Percentiles rank a stretch among this genome's conserved stretches.
These are phyloP conservation scores for Volucella inflata DNA, from an alignment of 2,888 invertebrate genomes.

Conservation along the genomic window DNA sequence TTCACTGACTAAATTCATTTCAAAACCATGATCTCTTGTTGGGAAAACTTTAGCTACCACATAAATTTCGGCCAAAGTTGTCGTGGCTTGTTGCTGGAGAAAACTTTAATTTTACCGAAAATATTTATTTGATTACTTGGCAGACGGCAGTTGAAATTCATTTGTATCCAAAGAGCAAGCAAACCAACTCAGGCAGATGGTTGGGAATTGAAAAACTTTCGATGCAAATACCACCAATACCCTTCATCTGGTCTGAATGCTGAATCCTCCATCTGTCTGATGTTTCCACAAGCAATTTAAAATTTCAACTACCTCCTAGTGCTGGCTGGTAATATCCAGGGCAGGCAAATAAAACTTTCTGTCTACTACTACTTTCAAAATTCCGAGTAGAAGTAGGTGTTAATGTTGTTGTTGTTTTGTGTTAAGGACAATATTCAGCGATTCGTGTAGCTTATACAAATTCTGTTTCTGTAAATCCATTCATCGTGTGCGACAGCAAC, in stretches of 20 bases:
- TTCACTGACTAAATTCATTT: too few species aligned
- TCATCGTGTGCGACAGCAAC: constrained; percentile 51
- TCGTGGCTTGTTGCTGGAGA: neutral
- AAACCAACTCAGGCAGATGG: constrained; percentile 25
- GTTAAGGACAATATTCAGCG: constrained; percentile 43
- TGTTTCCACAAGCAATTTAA: constrained; percentile 26
- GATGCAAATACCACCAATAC: constrained; percentile 41
- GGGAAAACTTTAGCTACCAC: too few species aligned
- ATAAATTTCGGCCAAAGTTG: too few species aligned
- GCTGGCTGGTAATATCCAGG: neutral
- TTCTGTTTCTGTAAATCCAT: constrained; percentile 42
- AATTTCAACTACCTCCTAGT: constrained; percentile 14
- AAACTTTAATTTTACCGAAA: constrained; percentile 34
- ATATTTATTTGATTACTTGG: constrained; percentile 58
- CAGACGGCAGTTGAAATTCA: constrained; percentile 23
- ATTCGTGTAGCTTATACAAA: constrained; percentile 27
- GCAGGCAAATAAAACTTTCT: constrained; percentile 39
- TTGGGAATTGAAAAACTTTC: constrained; percentile 64
- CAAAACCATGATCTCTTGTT: too few species aligned
- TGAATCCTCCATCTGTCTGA: neutral
- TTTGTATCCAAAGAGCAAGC: constrained; percentile 19
- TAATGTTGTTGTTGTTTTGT: neutral
- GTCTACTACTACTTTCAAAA: neutral
- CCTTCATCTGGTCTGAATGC: too few species aligned
- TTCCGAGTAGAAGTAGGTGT: constrained; percentile 7